Evolutionary conservation across 2,113 vertebrate genomes (phyloP).

Genomic region (Setophaga coronata): DNA sequence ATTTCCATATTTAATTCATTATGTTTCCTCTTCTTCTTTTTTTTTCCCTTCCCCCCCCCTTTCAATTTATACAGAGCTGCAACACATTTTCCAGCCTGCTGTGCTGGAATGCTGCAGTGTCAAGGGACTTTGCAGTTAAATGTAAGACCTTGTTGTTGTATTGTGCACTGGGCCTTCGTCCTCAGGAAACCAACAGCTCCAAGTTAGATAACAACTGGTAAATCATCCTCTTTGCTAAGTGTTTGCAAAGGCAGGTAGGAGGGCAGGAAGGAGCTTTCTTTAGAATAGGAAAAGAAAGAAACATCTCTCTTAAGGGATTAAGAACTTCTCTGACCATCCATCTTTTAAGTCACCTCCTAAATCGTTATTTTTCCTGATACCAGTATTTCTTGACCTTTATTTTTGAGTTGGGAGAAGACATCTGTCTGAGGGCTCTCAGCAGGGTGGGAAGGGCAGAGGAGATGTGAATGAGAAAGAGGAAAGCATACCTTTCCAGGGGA

Average conservation of each 20-base stretch:
- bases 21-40: neutral
- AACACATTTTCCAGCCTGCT: slow-evolving; percentile 64
- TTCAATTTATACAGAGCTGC: slow-evolving; percentile 27
- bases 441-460: neutral
- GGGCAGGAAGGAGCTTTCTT: neutral
- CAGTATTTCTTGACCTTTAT: neutral
- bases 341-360: neutral
- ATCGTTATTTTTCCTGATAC: neutral
- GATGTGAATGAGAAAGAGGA: neutral
- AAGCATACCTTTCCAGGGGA: neutral
- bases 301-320: neutral
- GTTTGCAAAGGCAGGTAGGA: slow-evolving; percentile 17
- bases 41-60: accelerated
- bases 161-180: slow-evolving; percentile 46
- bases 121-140: slow-evolving; percentile 44
- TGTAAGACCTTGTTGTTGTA: slow-evolving; percentile 51
- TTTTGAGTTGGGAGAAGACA: neutral
- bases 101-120: slow-evolving; percentile 54
- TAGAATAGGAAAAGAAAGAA: neutral
- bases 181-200: slow-evolving; percentile 55
- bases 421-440: neutral
- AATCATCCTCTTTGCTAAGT: slow-evolving; percentile 36
- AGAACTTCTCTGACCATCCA: neutral
- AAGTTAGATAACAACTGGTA: slow-evolving; percentile 61
- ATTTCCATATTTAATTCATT: slow-evolving; percentile 67